A percentile compares a stretch with the other conserved stretches of the same genome.
phyloP scores from a whole-genome alignment of 2,888 invertebrate species.

The Drosophila tanythrix region DNA sequence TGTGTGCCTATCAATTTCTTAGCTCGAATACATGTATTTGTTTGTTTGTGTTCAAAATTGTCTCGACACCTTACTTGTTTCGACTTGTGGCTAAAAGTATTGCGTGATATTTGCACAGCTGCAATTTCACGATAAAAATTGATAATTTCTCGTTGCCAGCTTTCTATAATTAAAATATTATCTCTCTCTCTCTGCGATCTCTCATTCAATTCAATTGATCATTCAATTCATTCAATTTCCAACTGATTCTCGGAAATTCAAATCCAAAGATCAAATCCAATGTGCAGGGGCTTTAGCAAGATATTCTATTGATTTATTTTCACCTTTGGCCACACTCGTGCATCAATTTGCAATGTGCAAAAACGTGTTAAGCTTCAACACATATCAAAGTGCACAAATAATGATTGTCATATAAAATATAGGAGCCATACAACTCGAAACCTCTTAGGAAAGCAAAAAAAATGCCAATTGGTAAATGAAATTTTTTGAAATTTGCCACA shows the following conservation, averaged over 20 bases:
- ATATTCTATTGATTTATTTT: conserved; percentile 18
- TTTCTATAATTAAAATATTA: conserved; percentile 44
- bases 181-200: conserved; percentile 22
- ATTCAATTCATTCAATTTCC: conserved; percentile 6
- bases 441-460: not conserved
- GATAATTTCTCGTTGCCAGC: not conserved
- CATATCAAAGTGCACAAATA: conserved; percentile 17
- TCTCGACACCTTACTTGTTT: not conserved
- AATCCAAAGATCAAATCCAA: conserved; percentile 15
- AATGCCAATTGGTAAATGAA: not conserved
- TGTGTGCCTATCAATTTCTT: no score
- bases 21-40: not conserved
- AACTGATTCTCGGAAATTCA: conserved; percentile 7
- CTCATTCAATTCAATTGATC: conserved; percentile 47
- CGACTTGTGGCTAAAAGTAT: not conserved
- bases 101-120: not conserved
- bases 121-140: conserved; percentile 2
- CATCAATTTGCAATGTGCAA: not conserved
- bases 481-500: not conserved
- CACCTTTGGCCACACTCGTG: conserved; percentile 12
- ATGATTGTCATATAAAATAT: conserved; percentile 7
- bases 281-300: not conserved
- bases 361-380: conserved; percentile 3
- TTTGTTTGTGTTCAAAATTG: not conserved
- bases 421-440: not conserved